Conservation (phyloP, 1,140 invertebrate species). For the Leptoteleia sp. region DNA sequence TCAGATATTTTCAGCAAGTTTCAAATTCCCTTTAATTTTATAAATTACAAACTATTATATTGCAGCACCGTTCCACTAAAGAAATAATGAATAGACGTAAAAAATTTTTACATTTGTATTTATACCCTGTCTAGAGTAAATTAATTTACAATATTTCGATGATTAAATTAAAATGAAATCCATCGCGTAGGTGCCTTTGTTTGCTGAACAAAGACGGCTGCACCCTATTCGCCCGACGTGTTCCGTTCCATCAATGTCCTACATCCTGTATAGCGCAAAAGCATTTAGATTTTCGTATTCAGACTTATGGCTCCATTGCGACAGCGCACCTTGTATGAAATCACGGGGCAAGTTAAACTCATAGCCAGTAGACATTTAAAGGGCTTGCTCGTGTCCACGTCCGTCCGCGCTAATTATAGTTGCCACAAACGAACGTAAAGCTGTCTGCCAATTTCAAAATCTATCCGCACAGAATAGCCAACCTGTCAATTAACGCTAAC, state of each 20-base stretch:
- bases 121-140: conserved; percentile 10
- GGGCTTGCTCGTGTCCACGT: conserved; percentile 76
- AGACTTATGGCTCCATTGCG: conserved; percentile 31
- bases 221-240: not conserved
- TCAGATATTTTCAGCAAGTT: too few relatives aligned
- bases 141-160: conserved; percentile 8
- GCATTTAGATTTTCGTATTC: conserved; percentile 43
- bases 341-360: conserved; percentile 71
- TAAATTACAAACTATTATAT: too few relatives aligned
- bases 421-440: conserved; percentile 61
- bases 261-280: conserved; percentile 14
- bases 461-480: conserved; percentile 1
- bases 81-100: too few relatives aligned
- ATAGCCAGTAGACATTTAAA: conserved; percentile 75
- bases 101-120: conserved; percentile 5
- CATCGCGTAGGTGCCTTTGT: conserved; percentile 12
- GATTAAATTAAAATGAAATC: conserved; percentile 46
- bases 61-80: too few relatives aligned
- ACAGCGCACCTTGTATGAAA: conserved; percentile 69
- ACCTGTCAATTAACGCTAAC: conserved; percentile 30
- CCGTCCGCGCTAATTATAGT: conserved; percentile 74
- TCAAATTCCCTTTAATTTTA: too few relatives aligned
- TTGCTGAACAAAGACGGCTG: conserved; percentile 19
- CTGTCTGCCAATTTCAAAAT: conserved; percentile 64
- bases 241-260: conserved; percentile 38